Percentiles rank a stretch among this genome's conserved stretches.
phyloP scores from a whole-genome alignment of 2,797 vertebrate genomes.

The Enteromius unitaeniatus region DNA sequence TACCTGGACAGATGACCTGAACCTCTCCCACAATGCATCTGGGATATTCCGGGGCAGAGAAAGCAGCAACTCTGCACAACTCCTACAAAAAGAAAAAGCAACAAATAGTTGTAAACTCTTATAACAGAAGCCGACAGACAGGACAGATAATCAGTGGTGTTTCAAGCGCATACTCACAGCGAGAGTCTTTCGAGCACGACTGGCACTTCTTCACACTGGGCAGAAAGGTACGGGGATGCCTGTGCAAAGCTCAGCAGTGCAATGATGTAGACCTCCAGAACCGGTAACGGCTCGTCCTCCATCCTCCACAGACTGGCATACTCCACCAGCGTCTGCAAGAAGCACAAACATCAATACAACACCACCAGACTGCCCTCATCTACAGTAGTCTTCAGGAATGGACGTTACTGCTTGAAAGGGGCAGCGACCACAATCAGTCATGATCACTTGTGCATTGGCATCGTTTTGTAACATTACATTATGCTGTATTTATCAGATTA shows the following conservation, averaged over 20 bases:
- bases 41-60: conserved; percentile 86
- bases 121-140: not conserved
- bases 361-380: not conserved
- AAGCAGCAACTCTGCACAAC: conserved; percentile 92
- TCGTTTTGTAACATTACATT: not conserved
- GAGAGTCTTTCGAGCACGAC: conserved; percentile 91
- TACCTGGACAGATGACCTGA: conserved; percentile 90
- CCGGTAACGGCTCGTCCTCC: conserved; percentile 87
- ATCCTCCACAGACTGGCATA: conserved; percentile 90
- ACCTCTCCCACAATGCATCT: conserved; percentile 86
- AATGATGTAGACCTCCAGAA: conserved; percentile 90
- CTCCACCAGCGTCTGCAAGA: conserved; percentile 86
- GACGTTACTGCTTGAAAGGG: not conserved
- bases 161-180: conserved; percentile 85
- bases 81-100: conserved; percentile 75
- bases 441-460: not conserved
- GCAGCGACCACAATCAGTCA: not conserved
- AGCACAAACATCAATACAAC: not conserved
- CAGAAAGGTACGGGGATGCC: conserved; percentile 85
- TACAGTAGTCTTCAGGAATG: too few relatives aligned
- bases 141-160: not conserved
- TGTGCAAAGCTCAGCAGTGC: conserved; percentile 90
- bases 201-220: conserved; percentile 89
- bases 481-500: not conserved
- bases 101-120: not conserved